Evolutionary conservation across 2,888 invertebrate species (phyloP).

Genomic region (Andrena praecox): DNA sequence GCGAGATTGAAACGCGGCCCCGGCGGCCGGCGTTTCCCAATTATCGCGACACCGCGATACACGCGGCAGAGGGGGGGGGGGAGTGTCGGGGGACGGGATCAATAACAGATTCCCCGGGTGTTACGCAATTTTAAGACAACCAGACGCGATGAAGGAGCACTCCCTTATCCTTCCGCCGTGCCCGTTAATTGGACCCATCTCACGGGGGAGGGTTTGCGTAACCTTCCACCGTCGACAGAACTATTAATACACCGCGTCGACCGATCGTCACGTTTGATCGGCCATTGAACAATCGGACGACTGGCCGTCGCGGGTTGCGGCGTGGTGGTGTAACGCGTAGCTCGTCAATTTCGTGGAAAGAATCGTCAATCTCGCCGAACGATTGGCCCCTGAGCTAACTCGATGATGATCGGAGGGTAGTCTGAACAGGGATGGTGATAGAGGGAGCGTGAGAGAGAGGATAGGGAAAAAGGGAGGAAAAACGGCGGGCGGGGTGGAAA

Average conservation of each 20-base stretch:
- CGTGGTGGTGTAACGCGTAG: neutral
- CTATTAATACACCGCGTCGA: slow-evolving; percentile 34
- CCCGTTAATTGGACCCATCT: slow-evolving; percentile 48
- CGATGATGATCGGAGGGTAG: slow-evolving; percentile 66
- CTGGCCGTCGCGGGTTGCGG: neutral
- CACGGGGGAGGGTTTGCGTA: slow-evolving; percentile 44
- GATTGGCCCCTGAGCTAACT: slow-evolving; percentile 67
- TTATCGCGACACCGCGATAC: slow-evolving; percentile 4
- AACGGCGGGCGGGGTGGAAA: slow-evolving; percentile 24
- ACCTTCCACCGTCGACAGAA: slow-evolving; percentile 25
- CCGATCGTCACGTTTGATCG: slow-evolving; percentile 22
- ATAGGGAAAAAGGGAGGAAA: slow-evolving; percentile 29
- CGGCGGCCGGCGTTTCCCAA: neutral
- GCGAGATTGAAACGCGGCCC: slow-evolving; percentile 36
- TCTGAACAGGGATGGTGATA: slow-evolving; percentile 28
- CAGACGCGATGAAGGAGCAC: neutral
- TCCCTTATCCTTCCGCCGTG: neutral
- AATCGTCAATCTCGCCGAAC: slow-evolving; percentile 66
- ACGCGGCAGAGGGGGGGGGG: too few relatives aligned
- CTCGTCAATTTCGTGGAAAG: slow-evolving; percentile 68
- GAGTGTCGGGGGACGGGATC: slow-evolving; percentile 2
- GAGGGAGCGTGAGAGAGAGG: slow-evolving; percentile 5
- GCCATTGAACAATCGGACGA: slow-evolving; percentile 23
- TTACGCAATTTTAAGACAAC: slow-evolving; percentile 44
- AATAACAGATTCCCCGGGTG: slow-evolving; percentile 15